Percentiles rank a stretch among this genome's conserved stretches.
Evolutionary conservation across 2,113 vertebrate species (phyloP).

Genomic region (Misgurnus anguillicaudatus): DNA sequence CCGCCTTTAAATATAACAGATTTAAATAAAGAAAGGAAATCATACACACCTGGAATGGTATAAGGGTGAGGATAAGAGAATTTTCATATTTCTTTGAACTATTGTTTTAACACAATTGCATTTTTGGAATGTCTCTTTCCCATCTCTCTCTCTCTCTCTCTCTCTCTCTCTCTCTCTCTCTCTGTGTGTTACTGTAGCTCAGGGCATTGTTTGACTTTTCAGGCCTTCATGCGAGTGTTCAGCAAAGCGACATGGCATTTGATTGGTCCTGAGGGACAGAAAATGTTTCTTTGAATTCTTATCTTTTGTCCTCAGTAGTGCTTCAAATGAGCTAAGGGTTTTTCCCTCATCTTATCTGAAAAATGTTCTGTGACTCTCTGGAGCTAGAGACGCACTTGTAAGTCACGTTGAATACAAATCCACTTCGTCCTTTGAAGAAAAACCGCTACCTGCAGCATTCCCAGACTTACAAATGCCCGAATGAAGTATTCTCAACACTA

Average conservation of each 20-base stretch:
- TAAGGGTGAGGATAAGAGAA: no score
- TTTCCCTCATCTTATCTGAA: slow-evolving; percentile 39
- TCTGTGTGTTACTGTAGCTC: neutral
- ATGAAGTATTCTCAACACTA: slow-evolving; percentile 13
- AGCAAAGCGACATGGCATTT: slow-evolving; percentile 32
- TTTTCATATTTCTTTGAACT: no score
- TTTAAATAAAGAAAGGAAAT: no score
- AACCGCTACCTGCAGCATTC: slow-evolving; percentile 16
- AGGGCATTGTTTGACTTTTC: slow-evolving; percentile 32
- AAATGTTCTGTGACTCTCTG: slow-evolving; percentile 34
- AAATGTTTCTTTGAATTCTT: slow-evolving; percentile 45
- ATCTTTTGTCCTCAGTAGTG: slow-evolving; percentile 52
- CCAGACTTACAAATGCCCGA: neutral
- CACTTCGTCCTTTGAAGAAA: slow-evolving; percentile 28
- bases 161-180: no score
- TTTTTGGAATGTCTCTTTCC: no score
- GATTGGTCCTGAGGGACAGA: slow-evolving; percentile 39
- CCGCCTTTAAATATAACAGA: no score
- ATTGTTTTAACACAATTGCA: no score
- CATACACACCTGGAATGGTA: no score
- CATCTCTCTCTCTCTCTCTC: no score
- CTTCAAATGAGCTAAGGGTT: slow-evolving; percentile 44
- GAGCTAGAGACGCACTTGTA: slow-evolving; percentile 12
- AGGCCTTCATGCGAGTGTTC: slow-evolving; percentile 31
- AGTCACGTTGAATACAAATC: slow-evolving; percentile 45